Percentiles rank a stretch among this genome's conserved stretches.
Evolutionary conservation across 2,888 invertebrate genomes (phyloP).

Genomic region (Hermodice carunculata): DNA sequence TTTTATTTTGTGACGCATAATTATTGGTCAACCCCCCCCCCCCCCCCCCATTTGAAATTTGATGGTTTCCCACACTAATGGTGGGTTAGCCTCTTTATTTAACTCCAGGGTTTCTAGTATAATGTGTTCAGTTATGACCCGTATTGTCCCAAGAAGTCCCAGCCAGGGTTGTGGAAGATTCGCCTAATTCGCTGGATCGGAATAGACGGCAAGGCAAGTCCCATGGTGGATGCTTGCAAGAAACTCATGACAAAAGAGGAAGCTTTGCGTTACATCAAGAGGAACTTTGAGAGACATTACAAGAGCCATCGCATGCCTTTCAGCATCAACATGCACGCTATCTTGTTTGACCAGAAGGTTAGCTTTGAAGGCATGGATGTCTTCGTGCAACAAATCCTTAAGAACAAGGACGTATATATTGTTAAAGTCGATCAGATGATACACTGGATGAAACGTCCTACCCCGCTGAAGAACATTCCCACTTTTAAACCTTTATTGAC

Average conservation of each 20-base stretch:
- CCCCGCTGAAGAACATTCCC: constrained; percentile 46
- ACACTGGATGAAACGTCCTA: constrained; percentile 57
- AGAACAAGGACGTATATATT: constrained; percentile 59
- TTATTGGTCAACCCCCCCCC: no score
- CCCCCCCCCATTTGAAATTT: no score
- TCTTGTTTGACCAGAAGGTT: constrained; percentile 76
- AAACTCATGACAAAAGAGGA: constrained; percentile 43
- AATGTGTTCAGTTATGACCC: no score
- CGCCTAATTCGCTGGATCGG: constrained; percentile 73
- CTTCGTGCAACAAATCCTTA: constrained; percentile 52
- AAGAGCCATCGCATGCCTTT: constrained; percentile 79
- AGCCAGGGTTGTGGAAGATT: constrained; percentile 76
- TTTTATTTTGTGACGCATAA: no score
- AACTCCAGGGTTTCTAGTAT: no score
- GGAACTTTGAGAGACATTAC: constrained; percentile 83
- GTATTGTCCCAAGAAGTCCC: constrained; percentile 25
- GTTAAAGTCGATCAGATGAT: constrained; percentile 52
- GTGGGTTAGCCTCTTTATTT: no score
- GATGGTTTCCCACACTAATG: no score
- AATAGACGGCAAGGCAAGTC: constrained; percentile 45
- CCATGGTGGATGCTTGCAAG: constrained; percentile 57
- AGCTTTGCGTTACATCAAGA: constrained; percentile 73
- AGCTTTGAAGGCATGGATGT: constrained; percentile 59
- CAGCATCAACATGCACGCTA: constrained; percentile 86
- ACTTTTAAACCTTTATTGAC: constrained; percentile 57